These are phyloP conservation scores for Ostrea edulis DNA, from an alignment of 1,140 invertebrate genomes.

Conservation along the genomic window DNA sequence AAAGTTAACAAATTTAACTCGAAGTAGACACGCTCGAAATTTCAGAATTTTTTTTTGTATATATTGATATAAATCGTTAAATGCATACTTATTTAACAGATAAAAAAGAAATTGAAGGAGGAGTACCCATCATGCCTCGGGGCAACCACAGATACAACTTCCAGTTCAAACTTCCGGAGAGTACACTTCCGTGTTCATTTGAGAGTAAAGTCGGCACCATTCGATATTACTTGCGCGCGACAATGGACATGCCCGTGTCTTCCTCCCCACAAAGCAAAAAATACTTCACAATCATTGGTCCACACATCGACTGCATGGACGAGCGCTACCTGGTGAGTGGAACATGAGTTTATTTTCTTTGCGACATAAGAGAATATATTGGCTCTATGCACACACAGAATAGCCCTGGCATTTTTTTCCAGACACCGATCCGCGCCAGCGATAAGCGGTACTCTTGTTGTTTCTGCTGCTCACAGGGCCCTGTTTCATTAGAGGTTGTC, in stretches of 20 bases:
- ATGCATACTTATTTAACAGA: conserved; percentile 78
- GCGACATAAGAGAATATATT: neutral
- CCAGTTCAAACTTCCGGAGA: conserved; percentile 89
- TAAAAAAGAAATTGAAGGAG: conserved; percentile 83
- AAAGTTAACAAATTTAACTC: too few species aligned
- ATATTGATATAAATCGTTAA: too few species aligned
- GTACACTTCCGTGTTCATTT: conserved; percentile 89
- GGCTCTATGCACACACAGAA: neutral
- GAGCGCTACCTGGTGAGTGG: conserved; percentile 88
- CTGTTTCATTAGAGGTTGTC: conserved; percentile 85
- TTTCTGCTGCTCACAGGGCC: conserved; percentile 87
- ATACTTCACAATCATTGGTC: conserved; percentile 91
- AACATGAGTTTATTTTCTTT: neutral
- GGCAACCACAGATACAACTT: conserved; percentile 89
- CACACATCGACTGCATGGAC: conserved; percentile 92
- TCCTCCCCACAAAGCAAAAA: conserved; percentile 92
- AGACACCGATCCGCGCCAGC: conserved; percentile 88
- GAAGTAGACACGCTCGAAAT: too few species aligned
- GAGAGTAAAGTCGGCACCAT: conserved; percentile 89
- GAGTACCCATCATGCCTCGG: conserved; percentile 87
- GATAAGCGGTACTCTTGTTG: conserved; percentile 87
- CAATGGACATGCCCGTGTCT: conserved; percentile 90
- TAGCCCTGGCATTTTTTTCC: conserved; percentile 36
- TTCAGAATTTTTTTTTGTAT: too few species aligned
- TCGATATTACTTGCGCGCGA: conserved; percentile 89